phyloP scores from a whole-genome alignment of 2,797 vertebrate species.

The Chaetophractus vellerosus region DNA sequence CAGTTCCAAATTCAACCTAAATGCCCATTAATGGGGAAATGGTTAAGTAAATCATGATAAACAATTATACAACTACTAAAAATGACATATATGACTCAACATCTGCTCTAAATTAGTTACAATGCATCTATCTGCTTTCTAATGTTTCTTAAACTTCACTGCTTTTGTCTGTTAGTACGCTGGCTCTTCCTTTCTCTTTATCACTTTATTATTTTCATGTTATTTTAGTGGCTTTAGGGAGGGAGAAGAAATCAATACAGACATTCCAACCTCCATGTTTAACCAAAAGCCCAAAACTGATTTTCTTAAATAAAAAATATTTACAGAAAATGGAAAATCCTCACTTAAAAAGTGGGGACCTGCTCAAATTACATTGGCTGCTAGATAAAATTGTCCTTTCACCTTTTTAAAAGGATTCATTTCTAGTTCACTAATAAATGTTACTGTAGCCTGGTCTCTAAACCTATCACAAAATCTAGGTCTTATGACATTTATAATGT shows the following conservation, averaged over 20 bases:
- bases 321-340: slow-evolving; percentile 25
- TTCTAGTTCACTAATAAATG: slow-evolving; percentile 63
- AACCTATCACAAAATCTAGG: slow-evolving; percentile 34
- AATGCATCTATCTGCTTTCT: background rate
- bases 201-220: background rate
- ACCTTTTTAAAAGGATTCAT: background rate
- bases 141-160: slow-evolving; percentile 34
- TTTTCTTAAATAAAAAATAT: too few species aligned
- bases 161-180: slow-evolving; percentile 25
- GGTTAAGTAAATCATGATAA: background rate
- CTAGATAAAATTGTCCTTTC: slow-evolving; percentile 1
- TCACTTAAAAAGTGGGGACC: background rate
- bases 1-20: background rate
- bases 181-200: background rate
- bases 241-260: background rate
- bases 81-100: background rate
- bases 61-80: background rate
- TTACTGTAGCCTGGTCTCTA: background rate
- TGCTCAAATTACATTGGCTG: background rate
- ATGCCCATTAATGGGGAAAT: background rate
- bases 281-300: background rate
- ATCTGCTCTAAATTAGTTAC: background rate
- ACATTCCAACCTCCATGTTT: slow-evolving; percentile 34
- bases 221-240: background rate
- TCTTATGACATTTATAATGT: slow-evolving; percentile 40